A percentile compares a stretch with the other conserved stretches of the same genome.
These are phyloP conservation scores for Eulemur coronatus DNA, from an alignment of 2,797 vertebrate genomes.

Conservation along the genomic window DNA sequence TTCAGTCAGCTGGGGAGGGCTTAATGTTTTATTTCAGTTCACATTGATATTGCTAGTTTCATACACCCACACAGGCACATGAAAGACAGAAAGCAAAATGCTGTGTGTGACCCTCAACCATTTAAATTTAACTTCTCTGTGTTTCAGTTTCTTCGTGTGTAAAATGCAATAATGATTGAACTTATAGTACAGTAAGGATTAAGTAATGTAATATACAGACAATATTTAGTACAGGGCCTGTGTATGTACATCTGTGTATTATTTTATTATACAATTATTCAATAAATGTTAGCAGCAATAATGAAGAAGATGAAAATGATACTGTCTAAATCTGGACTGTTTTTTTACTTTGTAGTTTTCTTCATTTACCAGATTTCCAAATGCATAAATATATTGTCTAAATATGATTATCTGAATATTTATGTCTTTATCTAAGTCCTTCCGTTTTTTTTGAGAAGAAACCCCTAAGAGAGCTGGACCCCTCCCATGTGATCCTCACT, in stretches of 20 bases:
- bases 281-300: not conserved
- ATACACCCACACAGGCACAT: not conserved
- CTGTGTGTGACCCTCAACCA: not conserved
- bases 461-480: not conserved
- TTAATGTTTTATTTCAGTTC: no score
- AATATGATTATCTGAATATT: not conserved
- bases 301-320: not conserved
- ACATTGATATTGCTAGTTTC: not conserved
- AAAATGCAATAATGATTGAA: not conserved
- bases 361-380: not conserved
- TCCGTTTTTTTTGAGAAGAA: not conserved
- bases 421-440: not conserved
- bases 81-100: not conserved
- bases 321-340: not conserved
- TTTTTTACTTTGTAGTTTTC: not conserved
- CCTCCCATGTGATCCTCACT: not conserved
- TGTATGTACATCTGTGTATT: not conserved
- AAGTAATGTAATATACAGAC: not conserved
- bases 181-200: not conserved
- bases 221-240: not conserved
- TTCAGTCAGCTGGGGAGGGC: no score
- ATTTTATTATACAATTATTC: not conserved
- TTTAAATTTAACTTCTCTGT: not conserved
- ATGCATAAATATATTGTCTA: not conserved
- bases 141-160: not conserved